phyloP scores from a whole-genome alignment of 2,888 invertebrate genomes.

The Clistopyga incitator region DNA sequence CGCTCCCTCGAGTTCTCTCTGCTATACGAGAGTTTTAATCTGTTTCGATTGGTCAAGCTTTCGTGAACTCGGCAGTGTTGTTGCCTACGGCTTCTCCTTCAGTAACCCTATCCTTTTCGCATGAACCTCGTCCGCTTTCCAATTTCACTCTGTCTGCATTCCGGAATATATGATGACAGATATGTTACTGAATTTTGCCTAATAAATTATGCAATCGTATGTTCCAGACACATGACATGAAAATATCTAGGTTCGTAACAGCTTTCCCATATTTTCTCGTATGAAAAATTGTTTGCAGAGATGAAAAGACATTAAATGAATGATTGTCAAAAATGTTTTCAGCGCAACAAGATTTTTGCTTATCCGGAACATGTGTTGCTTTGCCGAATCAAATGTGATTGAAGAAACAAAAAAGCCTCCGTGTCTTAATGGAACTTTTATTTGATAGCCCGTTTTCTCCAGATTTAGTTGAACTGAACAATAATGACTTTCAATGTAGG shows the following conservation, averaged over 20 bases:
- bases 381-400: too few relatives aligned
- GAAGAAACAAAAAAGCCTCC: too few relatives aligned
- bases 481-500: too few relatives aligned
- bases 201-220: slow-evolving; percentile 1
- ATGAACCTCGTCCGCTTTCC: neutral
- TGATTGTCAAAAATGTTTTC: too few relatives aligned
- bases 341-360: too few relatives aligned
- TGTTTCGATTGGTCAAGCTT: slow-evolving; percentile 41
- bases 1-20: slow-evolving; percentile 22
- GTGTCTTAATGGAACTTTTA: too few relatives aligned
- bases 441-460: too few relatives aligned
- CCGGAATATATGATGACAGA: neutral
- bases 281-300: neutral
- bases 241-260: neutral
- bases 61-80: slow-evolving; percentile 10
- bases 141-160: slow-evolving; percentile 4
- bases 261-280: neutral
- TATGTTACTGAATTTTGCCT: neutral
- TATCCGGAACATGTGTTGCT: too few relatives aligned
- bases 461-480: too few relatives aligned
- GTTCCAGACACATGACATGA: neutral
- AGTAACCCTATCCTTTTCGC: neutral
- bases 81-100: slow-evolving; percentile 13
- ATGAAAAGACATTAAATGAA: too few relatives aligned
- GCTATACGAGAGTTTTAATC: slow-evolving; percentile 47